Evolutionary conservation across 1,140 invertebrate genomes (phyloP), one percentile per base, ranked within the genome.

Genomic region (Hycleus phaleratus): DNA sequence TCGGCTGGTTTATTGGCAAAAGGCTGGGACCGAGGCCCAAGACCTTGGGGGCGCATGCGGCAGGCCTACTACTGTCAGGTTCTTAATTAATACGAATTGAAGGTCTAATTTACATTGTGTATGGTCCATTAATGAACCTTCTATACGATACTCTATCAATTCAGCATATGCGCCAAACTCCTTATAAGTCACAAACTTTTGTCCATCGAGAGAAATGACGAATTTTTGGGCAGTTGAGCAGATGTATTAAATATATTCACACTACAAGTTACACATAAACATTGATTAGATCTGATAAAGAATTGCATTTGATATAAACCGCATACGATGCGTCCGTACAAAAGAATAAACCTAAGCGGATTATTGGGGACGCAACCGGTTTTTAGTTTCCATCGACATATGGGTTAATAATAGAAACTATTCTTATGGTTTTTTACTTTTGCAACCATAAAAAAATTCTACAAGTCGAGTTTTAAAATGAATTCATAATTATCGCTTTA

Each of bases 1-100:
- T 61, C 59, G 62, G 59, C 62, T 62, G 62, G 56, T 62, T 64
- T 62, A 63, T 62, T 64, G 62, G 62, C 62, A 62, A 62, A 57
- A 32, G 49, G 60, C 53, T 46, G 62, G 58, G 32, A 58, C 43
- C 46, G 48, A 49, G 49, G 46, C 49, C 46, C 40, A 53, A 54
- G 48, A 49, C 32, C 58, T 56, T 50, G 56, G 57, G 57, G 61
- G 61, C 61, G 61, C 61, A 63, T 63, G 61, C 61, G 61, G 54
- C 57, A 58, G 57, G 56, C 55, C 55, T 51, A 62, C 56, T 56
- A 59, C 62, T 32, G 32, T 32, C 32, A 7, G 32, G 32, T 7
- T 51, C 52, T 60, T 63, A 63, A 63, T 63, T 63, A 63, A 63
- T 63, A 63, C 62, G 58, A 63, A 60, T 58, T 60, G 50, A 63